Evolutionary conservation across 2,888 invertebrate species (phyloP).

Genomic region (Tromatobia lineatoria): DNA sequence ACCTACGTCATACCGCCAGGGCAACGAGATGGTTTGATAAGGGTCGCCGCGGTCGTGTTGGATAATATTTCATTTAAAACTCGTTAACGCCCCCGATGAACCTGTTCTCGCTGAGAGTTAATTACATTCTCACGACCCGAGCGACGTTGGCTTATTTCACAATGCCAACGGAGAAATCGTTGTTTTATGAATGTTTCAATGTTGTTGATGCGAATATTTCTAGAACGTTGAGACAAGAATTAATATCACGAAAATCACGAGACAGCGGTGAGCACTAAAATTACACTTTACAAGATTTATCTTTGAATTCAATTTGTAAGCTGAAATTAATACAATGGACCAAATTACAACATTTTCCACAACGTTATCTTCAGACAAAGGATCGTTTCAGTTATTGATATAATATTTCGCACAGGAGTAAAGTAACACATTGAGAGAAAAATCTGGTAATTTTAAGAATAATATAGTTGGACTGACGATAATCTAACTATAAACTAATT

Average conservation of each 20-base stretch:
- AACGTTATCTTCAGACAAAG: too few relatives aligned
- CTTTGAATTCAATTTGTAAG: neutral
- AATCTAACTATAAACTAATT: too few relatives aligned
- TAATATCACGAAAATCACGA: constrained; percentile 10
- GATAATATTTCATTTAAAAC: constrained; percentile 56
- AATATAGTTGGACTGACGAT: too few relatives aligned
- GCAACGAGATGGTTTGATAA: constrained; percentile 54
- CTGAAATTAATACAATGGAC: neutral
- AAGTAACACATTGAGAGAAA: too few relatives aligned
- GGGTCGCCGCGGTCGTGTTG: constrained; percentile 38
- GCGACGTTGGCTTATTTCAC: constrained; percentile 45
- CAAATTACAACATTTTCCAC: too few relatives aligned
- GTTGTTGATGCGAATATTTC: constrained; percentile 5
- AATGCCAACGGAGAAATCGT: constrained; percentile 24
- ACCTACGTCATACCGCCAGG: constrained; percentile 8
- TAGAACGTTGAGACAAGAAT: neutral
- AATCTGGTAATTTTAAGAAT: too few relatives aligned
- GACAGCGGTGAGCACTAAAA: neutral
- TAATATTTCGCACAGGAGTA: too few relatives aligned
- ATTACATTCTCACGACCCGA: constrained; percentile 34
- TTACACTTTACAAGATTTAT: neutral
- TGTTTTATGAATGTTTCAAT: constrained; percentile 42
- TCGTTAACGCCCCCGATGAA: constrained; percentile 45
- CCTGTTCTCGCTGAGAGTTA: constrained; percentile 42
- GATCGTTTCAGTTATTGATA: too few relatives aligned